A percentile compares a stretch with the other conserved stretches of the same genome.
phyloP scores from a whole-genome alignment of 2,888 invertebrate species.

The Papilio demoleus region DNA sequence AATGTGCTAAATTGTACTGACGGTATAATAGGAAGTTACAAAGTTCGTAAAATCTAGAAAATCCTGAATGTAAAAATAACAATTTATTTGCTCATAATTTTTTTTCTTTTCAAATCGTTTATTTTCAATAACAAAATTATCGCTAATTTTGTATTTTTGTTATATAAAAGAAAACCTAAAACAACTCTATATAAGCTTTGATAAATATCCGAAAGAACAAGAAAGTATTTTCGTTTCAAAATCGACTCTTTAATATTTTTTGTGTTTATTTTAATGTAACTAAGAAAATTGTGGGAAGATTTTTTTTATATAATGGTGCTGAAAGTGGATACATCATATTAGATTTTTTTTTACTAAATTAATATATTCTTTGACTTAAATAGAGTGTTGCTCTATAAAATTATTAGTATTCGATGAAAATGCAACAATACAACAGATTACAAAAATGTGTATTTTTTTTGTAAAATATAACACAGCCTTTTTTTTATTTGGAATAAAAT shows the following conservation, averaged over 20 bases:
- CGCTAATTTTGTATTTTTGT: not conserved
- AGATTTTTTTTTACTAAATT: constrained; percentile 21
- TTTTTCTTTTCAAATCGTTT: not conserved
- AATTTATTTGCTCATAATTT: constrained; percentile 10
- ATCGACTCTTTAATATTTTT: constrained; percentile 15
- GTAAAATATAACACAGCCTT: not conserved
- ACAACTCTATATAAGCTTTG: not conserved
- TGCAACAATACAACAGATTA: constrained; percentile 12
- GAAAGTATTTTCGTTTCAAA: not conserved
- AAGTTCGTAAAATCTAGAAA: not conserved
- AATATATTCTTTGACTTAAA: constrained; percentile 31
- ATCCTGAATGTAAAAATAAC: not conserved
- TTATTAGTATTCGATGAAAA: constrained; percentile 11
- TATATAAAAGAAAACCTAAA: not conserved
- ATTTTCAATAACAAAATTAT: constrained; percentile 1
- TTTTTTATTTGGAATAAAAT: not conserved
- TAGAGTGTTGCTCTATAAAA: constrained; percentile 26
- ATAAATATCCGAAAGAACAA: not conserved
- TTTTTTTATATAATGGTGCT: constrained; percentile 27
- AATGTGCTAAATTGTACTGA: constrained; percentile 17
- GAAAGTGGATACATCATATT: constrained; percentile 9
- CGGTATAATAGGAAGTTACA: not conserved
- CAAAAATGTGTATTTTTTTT: not conserved
- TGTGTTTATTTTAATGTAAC: not conserved
- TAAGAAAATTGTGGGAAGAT: constrained; percentile 1